These are phyloP conservation scores for Atta texana DNA, from an alignment of 1,140 invertebrate genomes.

Conservation along the genomic window DNA sequence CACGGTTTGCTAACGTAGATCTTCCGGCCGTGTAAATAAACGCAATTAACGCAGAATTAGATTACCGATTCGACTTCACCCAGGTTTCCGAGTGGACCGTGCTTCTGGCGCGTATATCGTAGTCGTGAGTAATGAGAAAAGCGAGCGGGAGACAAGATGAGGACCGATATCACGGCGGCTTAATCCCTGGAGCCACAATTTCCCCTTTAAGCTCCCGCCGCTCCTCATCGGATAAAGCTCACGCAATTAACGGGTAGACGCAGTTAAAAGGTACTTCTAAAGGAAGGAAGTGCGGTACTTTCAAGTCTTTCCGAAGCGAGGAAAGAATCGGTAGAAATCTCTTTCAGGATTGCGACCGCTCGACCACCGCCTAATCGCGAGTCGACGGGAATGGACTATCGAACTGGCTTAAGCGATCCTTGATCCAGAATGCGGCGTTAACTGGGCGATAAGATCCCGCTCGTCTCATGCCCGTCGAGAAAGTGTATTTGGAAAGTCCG, in stretches of 20 bases:
- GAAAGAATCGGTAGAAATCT: conserved; percentile 38
- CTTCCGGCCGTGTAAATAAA: conserved; percentile 53
- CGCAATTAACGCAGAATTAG: conserved; percentile 60
- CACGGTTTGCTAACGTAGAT: neutral
- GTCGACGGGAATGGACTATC: conserved; percentile 40
- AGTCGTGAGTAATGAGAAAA: conserved; percentile 68
- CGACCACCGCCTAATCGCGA: conserved; percentile 36
- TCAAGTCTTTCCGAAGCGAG: conserved; percentile 29
- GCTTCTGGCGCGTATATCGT: conserved; percentile 33
- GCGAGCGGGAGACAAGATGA: conserved; percentile 65
- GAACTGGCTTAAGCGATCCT: conserved; percentile 49
- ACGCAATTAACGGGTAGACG: conserved; percentile 67
- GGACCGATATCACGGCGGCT: conserved; percentile 70
- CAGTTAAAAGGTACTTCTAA: conserved; percentile 55
- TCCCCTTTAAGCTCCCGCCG: conserved; percentile 64
- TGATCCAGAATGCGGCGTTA: conserved; percentile 40
- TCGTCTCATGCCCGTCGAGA: neutral
- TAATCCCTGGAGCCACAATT: conserved; percentile 72
- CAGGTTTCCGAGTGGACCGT: conserved; percentile 30
- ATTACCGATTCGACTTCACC: conserved; percentile 53
- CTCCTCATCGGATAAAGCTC: conserved; percentile 70
- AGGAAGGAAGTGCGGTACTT: conserved; percentile 43
- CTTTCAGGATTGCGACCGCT: conserved; percentile 19
- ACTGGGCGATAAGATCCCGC: conserved; percentile 19
- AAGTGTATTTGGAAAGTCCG: conserved; percentile 46